Conservation (phyloP, 2,888 invertebrate genomes). For the Drosophila dives region DNA sequence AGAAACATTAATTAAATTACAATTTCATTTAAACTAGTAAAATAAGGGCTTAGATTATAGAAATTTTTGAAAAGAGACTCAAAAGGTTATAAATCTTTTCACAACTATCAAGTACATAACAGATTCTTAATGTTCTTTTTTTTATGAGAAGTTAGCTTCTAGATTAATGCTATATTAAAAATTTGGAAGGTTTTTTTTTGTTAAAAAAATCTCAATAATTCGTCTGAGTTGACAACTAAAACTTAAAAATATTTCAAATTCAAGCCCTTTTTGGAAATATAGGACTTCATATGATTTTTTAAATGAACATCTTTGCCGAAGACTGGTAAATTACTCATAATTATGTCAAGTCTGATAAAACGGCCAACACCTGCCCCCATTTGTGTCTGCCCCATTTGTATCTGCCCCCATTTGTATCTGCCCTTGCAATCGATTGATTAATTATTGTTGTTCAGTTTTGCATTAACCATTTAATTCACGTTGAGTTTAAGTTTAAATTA, state of each 20-base stretch:
- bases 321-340: not conserved
- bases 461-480: not conserved
- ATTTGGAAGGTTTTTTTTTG: not conserved
- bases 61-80: not conserved
- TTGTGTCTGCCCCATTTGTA: not conserved
- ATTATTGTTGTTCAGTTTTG: not conserved
- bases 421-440: not conserved
- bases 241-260: not conserved
- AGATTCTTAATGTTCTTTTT: not conserved
- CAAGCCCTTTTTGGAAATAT: not conserved
- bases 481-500: not conserved
- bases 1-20: not conserved
- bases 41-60: not conserved
- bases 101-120: not conserved
- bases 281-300: not conserved
- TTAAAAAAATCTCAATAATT: not conserved
- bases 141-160: not conserved
- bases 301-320: not conserved
- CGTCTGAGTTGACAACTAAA: not conserved
- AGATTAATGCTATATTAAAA: not conserved
- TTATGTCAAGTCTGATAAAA: not conserved
- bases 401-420: not conserved
- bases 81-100: not conserved
- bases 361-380: not conserved
- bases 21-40: not conserved